These are phyloP conservation scores for Phaedon cochleariae DNA, from an alignment of 2,888 invertebrate species.

Conservation along the genomic window DNA sequence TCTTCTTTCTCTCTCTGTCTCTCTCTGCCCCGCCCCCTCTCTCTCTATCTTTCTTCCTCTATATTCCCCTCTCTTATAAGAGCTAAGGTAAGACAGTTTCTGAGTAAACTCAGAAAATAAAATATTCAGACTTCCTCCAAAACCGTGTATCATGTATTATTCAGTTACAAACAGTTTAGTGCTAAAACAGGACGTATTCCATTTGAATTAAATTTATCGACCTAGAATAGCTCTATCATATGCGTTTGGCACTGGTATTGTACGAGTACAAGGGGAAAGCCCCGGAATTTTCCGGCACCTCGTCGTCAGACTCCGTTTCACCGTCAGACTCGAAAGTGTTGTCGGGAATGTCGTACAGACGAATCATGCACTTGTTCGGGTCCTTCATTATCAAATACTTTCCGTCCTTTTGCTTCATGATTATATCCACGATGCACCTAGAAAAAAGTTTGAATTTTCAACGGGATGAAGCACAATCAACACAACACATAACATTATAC, in stretches of 20 bases:
- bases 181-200: too few relatives aligned
- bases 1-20: too few relatives aligned
- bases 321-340: slow-evolving; percentile 98
- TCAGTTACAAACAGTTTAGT: background rate
- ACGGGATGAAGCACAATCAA: background rate
- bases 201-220: too few relatives aligned
- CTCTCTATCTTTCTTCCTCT: too few relatives aligned
- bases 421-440: slow-evolving; percentile 91
- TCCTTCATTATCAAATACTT: slow-evolving; percentile 98
- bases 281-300: slow-evolving; percentile 60
- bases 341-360: slow-evolving; percentile 97
- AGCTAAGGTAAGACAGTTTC: too few relatives aligned
- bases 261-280: slow-evolving; percentile 61
- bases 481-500: too few relatives aligned
- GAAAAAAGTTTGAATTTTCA: slow-evolving; percentile 17
- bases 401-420: slow-evolving; percentile 96
- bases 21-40: too few relatives aligned
- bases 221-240: slow-evolving; percentile 10
- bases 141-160: too few relatives aligned
- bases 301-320: slow-evolving; percentile 87
- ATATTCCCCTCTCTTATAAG: too few relatives aligned
- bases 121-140: too few relatives aligned
- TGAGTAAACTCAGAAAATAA: too few relatives aligned
- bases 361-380: slow-evolving; percentile 97
- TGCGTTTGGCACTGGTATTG: slow-evolving; percentile 47